These are phyloP conservation scores for Barbus barbus DNA, from an alignment of 2,113 vertebrate genomes.

Conservation along the genomic window DNA sequence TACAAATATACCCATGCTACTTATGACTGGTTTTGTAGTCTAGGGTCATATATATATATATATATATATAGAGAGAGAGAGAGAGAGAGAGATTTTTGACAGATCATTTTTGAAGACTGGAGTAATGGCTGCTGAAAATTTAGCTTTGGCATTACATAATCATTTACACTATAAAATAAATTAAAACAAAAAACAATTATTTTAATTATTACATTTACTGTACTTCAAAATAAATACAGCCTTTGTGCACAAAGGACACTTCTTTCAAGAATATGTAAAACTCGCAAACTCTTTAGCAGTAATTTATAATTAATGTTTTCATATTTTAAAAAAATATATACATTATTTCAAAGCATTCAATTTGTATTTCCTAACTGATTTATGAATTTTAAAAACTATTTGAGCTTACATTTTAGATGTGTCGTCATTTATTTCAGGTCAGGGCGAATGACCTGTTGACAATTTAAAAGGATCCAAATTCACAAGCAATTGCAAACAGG, in stretches of 20 bases:
- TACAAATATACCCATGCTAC: too few relatives aligned
- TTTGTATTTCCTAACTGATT: background rate
- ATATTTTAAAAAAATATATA: too few relatives aligned
- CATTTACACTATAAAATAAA: background rate
- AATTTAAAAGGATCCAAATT: conserved; percentile 30
- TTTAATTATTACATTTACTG: background rate
- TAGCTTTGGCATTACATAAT: background rate
- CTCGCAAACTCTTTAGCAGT: background rate
- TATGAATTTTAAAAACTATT: background rate
- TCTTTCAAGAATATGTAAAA: background rate
- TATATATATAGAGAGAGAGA: too few relatives aligned
- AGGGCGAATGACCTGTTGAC: background rate
- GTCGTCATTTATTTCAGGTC: conserved; percentile 12
- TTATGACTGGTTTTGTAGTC: too few relatives aligned
- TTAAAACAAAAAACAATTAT: background rate
- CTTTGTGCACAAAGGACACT: background rate
- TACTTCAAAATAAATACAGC: background rate
- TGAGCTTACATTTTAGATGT: background rate
- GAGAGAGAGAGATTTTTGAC: too few relatives aligned
- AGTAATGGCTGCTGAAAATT: background rate
- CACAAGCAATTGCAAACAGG: conserved; percentile 41
- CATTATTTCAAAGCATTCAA: too few relatives aligned
- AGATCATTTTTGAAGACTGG: background rate
- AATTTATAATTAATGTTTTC: background rate
- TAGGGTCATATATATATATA: too few relatives aligned